Conservation (phyloP, 2,797 vertebrate species). For the Pangasius larnaudii region DNA sequence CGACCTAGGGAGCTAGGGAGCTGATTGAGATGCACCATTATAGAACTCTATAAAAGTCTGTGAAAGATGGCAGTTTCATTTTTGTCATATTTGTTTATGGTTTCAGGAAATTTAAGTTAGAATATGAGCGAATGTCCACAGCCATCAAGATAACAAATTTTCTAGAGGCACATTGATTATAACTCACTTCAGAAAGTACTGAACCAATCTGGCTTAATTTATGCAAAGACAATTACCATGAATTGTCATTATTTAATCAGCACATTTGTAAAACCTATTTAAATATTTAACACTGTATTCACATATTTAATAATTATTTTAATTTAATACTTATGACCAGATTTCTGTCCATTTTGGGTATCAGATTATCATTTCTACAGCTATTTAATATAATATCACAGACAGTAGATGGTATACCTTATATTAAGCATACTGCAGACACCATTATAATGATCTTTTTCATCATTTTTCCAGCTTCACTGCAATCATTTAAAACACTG, state of each 20-base stretch:
- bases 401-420: background rate
- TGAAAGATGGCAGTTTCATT: background rate
- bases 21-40: no score
- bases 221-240: background rate
- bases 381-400: background rate
- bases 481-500: conserved; percentile 10
- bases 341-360: background rate
- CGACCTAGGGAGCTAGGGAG: no score
- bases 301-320: background rate
- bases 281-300: background rate
- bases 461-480: background rate
- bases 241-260: background rate
- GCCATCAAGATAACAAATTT: background rate
- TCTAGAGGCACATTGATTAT: background rate
- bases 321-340: background rate
- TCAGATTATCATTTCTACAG: background rate
- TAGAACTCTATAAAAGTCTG: background rate
- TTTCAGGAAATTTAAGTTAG: background rate
- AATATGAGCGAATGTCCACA: background rate
- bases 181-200: background rate
- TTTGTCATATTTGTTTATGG: background rate
- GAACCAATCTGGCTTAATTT: background rate
- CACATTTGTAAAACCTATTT: background rate
- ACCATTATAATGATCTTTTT: conserved; percentile 18
- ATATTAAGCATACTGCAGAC: background rate